Percentiles rank a stretch among this genome's conserved stretches.
These are phyloP conservation scores for Heteractis magnifica DNA, from an alignment of 92 coral and sea anemone species.

Conservation along the genomic window DNA sequence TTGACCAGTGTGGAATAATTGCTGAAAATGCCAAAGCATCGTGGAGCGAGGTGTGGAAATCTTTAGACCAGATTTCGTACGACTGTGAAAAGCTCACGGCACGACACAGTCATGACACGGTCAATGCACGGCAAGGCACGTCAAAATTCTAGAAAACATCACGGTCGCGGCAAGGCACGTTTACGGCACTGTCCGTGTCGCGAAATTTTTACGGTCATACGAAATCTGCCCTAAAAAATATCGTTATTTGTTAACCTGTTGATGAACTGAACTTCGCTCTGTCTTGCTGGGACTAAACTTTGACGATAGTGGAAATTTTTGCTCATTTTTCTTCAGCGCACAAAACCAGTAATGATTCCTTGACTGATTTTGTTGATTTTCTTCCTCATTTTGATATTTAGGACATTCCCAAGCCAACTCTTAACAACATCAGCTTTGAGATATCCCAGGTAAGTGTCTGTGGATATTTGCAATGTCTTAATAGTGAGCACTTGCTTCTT, in stretches of 20 bases:
- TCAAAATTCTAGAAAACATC: no score
- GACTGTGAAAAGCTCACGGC: not conserved
- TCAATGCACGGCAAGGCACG: no score
- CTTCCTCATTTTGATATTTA: not conserved
- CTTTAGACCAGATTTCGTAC: no score
- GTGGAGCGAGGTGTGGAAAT: slow-evolving; percentile 42
- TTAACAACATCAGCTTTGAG: slow-evolving; percentile 59
- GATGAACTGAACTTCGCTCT: no score
- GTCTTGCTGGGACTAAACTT: no score
- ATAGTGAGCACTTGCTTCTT: no score
- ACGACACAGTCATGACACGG: not conserved
- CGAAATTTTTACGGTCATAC: no score
- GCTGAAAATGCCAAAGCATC: slow-evolving; percentile 45
- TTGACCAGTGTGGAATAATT: slow-evolving; percentile 49
- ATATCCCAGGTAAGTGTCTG: slow-evolving; percentile 41
- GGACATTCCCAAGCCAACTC: slow-evolving; percentile 45
- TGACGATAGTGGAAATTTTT: not conserved
- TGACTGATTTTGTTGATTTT: not conserved
- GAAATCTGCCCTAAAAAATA: no score
- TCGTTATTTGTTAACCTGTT: no score
- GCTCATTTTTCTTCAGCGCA: not conserved
- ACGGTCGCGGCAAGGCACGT: no score
- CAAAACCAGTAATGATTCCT: not conserved
- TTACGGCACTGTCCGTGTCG: no score
- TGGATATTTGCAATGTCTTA: not conserved